Conservation (phyloP, 1,140 invertebrate species). For the Protaetia brevitarsis region DNA sequence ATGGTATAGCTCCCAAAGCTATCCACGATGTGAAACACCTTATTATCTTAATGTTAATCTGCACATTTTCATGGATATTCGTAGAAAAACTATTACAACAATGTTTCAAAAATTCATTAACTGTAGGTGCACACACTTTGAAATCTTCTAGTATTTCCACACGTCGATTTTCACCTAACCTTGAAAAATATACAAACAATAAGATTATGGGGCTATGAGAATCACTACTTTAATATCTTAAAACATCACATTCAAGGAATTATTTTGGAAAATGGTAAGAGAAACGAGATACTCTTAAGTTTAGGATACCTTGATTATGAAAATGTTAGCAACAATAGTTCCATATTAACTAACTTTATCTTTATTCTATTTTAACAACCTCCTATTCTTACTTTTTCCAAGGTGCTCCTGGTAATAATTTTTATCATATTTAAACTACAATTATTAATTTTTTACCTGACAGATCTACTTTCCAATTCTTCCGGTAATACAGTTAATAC, state of each 20-base stretch:
- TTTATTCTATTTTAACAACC: neutral
- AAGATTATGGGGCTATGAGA: too few species aligned
- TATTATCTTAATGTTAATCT: constrained; percentile 61
- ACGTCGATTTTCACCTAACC: constrained; percentile 86
- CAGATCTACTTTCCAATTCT: constrained; percentile 81
- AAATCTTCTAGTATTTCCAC: constrained; percentile 79
- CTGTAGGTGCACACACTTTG: constrained; percentile 60
- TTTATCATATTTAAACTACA: neutral
- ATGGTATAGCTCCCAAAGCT: constrained; percentile 65
- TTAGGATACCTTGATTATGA: too few species aligned
- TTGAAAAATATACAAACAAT: constrained; percentile 39
- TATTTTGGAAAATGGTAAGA: too few species aligned
- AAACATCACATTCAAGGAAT: too few species aligned
- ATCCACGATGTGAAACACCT: constrained; percentile 81
- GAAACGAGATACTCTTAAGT: too few species aligned
- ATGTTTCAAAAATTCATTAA: constrained; percentile 73
- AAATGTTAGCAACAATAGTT: too few species aligned
- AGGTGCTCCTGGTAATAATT: too few species aligned
- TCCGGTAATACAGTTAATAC: constrained; percentile 93
- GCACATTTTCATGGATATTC: constrained; percentile 53
- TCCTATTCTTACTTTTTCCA: neutral
- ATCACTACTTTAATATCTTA: too few species aligned
- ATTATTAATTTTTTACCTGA: constrained; percentile 51
- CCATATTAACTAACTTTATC: too few species aligned
- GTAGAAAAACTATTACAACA: constrained; percentile 60